These are phyloP conservation scores for Acanthaster planci DNA, from an alignment of 35 echinoderm and acorn worm species.

Conservation along the genomic window DNA sequence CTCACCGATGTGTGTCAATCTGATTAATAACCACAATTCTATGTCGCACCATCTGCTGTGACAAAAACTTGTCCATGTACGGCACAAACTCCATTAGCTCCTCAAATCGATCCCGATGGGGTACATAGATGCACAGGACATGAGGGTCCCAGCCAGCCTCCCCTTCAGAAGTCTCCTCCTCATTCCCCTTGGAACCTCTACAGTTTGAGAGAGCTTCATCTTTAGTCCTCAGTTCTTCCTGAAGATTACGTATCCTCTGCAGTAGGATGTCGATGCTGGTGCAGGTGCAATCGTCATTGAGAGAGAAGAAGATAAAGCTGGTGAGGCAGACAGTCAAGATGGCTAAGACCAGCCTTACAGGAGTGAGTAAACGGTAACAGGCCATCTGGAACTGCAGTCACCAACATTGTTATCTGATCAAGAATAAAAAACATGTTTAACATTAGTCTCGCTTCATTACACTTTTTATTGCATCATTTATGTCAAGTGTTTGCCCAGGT, in stretches of 20 bases:
- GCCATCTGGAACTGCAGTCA: not conserved
- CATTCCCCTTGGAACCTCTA: not conserved
- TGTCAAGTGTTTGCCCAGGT: too few species aligned
- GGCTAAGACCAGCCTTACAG: not conserved
- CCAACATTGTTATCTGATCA: too few species aligned
- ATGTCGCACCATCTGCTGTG: constrained; percentile 81
- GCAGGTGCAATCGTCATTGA: constrained; percentile 7
- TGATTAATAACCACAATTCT: constrained; percentile 87
- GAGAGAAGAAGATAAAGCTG: not conserved
- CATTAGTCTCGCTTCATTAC: too few species aligned
- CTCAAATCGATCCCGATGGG: constrained; percentile 93
- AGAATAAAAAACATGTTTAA: too few species aligned
- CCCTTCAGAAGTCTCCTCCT: constrained; percentile 38
- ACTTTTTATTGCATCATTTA: too few species aligned
- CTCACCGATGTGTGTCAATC: constrained; percentile 84
- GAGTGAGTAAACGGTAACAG: not conserved
- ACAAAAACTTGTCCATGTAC: constrained; percentile 91
- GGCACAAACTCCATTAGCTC: constrained; percentile 97
- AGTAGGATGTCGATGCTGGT: not conserved
- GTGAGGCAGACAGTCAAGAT: not conserved
- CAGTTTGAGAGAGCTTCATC: not conserved
- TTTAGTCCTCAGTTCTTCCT: constrained; percentile 8
- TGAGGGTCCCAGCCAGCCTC: constrained; percentile 71
- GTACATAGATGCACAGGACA: constrained; percentile 76
- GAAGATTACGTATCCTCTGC: not conserved